phyloP scores from a whole-genome alignment of 2,888 invertebrate genomes.

The Andrena minutula region DNA sequence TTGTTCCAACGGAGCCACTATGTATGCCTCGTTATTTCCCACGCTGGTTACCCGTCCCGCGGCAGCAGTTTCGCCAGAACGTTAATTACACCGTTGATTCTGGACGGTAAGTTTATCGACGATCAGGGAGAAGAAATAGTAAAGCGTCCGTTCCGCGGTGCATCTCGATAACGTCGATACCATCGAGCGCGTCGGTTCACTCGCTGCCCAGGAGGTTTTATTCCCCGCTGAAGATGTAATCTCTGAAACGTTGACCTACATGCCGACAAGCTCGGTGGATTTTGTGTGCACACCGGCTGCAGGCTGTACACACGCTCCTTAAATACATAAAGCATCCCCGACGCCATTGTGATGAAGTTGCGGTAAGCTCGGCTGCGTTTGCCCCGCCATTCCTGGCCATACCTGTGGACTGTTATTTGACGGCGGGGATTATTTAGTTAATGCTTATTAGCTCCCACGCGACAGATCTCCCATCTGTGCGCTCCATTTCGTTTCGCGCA shows the following conservation, averaged over 20 bases:
- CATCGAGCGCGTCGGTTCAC: slow-evolving; percentile 22
- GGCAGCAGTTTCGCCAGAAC: slow-evolving; percentile 1
- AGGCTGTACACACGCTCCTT: not conserved
- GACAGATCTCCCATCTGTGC: no score
- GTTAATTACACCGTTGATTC: slow-evolving; percentile 41
- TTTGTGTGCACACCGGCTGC: slow-evolving; percentile 14
- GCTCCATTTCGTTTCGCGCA: no score
- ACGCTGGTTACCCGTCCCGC: no score
- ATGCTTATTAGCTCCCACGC: slow-evolving; percentile 16
- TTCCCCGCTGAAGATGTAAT: slow-evolving; percentile 39
- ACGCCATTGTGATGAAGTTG: slow-evolving; percentile 42
- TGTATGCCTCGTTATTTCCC: no score
- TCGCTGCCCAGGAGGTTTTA: slow-evolving; percentile 14
- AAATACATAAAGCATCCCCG: slow-evolving; percentile 27
- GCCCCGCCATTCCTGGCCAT: slow-evolving; percentile 11
- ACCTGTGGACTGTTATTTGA: slow-evolving; percentile 12
- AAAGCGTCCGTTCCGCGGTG: not conserved
- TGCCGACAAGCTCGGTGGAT: slow-evolving; percentile 8
- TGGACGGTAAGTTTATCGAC: slow-evolving; percentile 23
- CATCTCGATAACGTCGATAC: slow-evolving; percentile 45
- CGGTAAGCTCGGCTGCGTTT: slow-evolving; percentile 29
- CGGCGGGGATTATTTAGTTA: slow-evolving; percentile 18
- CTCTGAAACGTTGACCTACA: slow-evolving; percentile 49
- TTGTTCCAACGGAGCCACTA: not conserved
- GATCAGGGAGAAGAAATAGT: slow-evolving; percentile 21